Evolutionary conservation across 2,113 vertebrate species (phyloP), one percentile per base, ranked within the genome.

Genomic region (Nematolebias whitei): DNA sequence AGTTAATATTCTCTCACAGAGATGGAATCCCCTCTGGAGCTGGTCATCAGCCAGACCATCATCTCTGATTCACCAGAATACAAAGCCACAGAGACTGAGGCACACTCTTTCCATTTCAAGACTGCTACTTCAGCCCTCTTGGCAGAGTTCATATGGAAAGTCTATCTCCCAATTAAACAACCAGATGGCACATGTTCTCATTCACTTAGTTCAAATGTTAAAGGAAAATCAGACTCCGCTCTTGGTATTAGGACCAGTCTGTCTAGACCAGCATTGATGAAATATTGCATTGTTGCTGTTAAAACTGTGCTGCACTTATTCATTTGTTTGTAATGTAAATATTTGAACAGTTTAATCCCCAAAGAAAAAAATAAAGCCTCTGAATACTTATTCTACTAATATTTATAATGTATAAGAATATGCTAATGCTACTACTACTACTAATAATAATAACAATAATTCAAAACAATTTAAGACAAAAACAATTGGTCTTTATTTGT

Each of bases 221-320:
- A 13, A 60, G 80, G 65, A 80, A 85, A 84, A 59, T 71, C 14
- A 32, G 10, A 53, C 49, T 74, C 63, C 56, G 15, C 43, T 26
- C 38, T 44, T 60, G 18, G 24, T 61, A 75, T 77, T 55, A 18
- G 39, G 52, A 74, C 62, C n/a, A n/a, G n/a, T 39, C 55, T 64
- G 59, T 66, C 63, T 79, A 48, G 55, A 57, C 22, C 47, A 32
- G 13, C 0, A 0, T 39, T 32, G 20, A 9, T 50, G 53, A 61
- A 49, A 9, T 14, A 48, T 41, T 56, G 8, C 23, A 10, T 14
- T 54, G 32, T n/a, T 51, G 20, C 51, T 59, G 64, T n/a, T n/a
- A n/a, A 50, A 81, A 64, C 24, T 67, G 61, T 41, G 23, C 39
- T 15, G 14, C n/a, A n/a, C n/a, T 29, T 29, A 29, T 29, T 29